Evolutionary conservation across 2,797 vertebrate species (phyloP).

Genomic region (Kryptopterus vitreolus): DNA sequence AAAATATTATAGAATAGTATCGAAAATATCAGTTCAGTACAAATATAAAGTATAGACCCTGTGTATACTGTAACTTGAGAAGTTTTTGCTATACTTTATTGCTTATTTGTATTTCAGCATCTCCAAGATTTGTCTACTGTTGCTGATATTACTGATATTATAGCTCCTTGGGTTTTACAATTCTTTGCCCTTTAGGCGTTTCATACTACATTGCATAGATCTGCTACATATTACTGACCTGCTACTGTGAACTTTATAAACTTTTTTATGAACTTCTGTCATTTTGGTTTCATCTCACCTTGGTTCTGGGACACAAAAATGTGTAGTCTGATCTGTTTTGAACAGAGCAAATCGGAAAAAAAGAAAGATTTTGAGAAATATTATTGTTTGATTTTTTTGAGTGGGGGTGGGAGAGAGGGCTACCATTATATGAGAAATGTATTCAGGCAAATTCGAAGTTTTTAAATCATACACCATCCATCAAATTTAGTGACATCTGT

Average conservation of each 20-base stretch:
- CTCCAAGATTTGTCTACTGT: conserved; percentile 17
- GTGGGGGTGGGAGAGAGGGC: not conserved
- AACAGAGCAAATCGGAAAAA: not conserved
- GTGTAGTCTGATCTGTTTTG: conserved; percentile 26
- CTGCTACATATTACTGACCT: not conserved
- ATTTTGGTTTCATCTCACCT: not conserved
- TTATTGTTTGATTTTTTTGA: not conserved
- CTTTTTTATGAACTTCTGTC: not conserved
- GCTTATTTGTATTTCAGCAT: conserved; percentile 9
- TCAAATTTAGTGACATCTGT: not conserved
- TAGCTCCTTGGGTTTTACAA: not conserved
- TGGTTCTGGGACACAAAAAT: conserved; percentile 9
- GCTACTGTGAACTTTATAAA: not conserved
- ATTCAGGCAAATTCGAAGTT: not conserved
- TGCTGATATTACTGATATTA: conserved; percentile 19
- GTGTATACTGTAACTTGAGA: not conserved
- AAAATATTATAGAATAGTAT: conserved; percentile 43
- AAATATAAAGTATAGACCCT: conserved; percentile 13
- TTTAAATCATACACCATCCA: not conserved
- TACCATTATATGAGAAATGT: not conserved
- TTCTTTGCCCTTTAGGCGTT: not conserved
- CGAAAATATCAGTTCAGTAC: conserved; percentile 21
- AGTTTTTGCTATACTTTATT: not conserved
- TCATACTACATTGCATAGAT: not conserved
- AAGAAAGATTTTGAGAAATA: not conserved